Evolutionary conservation across 2,113 vertebrate species (phyloP).

Genomic region (Xiphophorus hellerii): DNA sequence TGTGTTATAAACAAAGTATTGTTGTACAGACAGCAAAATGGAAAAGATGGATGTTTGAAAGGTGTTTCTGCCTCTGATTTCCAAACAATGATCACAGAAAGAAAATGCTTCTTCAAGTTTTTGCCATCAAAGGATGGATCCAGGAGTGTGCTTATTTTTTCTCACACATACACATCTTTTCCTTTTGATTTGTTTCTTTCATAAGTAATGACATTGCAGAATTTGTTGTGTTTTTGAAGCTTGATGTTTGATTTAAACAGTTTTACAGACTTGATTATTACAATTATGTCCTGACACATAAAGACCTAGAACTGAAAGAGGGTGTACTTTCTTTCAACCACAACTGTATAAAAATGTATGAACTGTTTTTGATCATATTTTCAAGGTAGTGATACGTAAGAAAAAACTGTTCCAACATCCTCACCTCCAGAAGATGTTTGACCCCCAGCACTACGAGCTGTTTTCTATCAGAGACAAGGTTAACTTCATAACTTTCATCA

Average conservation of each 20-base stretch:
- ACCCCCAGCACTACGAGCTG: conserved; percentile 94
- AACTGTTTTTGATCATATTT: conserved; percentile 11
- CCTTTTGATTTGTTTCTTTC: no score
- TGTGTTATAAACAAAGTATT: no score
- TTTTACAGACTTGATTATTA: neutral
- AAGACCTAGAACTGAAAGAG: neutral
- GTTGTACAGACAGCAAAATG: no score
- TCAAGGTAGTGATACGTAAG: conserved; percentile 87
- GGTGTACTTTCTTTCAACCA: neutral
- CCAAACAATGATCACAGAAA: neutral
- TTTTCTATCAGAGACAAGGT: conserved; percentile 90
- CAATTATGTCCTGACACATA: neutral
- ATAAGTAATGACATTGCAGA: no score
- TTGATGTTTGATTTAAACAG: neutral
- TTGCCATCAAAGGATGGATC: no score
- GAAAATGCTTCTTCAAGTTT: no score
- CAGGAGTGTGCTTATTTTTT: no score
- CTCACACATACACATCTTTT: no score
- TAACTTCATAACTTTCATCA: conserved; percentile 8
- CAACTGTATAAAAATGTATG: neutral
- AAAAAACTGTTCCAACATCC: conserved; percentile 86
- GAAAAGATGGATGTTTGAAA: no score
- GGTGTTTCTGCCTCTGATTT: neutral
- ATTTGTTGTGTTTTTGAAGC: no score
- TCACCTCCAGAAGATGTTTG: conserved; percentile 91